Evolutionary conservation across 2,113 vertebrate genomes (phyloP).

Genomic region (Nothobranchius kuhntae): DNA sequence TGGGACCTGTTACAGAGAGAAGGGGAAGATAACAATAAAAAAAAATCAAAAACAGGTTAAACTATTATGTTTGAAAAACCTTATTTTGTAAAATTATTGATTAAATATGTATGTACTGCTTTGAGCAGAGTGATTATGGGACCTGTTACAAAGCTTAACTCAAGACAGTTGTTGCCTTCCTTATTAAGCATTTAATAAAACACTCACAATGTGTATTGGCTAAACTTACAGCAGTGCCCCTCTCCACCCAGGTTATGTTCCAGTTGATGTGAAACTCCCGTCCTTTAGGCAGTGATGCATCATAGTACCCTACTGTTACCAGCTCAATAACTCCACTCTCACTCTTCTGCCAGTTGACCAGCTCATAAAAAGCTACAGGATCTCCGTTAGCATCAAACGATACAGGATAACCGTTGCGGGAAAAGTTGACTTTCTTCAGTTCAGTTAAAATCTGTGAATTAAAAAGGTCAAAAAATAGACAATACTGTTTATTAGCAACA

Average conservation of each 20-base stretch:
- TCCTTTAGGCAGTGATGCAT: slow-evolving; percentile 60
- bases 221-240: slow-evolving; percentile 37
- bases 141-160: neutral
- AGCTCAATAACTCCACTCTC: slow-evolving; percentile 44
- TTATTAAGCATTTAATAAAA: neutral
- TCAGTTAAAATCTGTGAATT: slow-evolving; percentile 57
- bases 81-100: too few species aligned
- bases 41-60: too few species aligned
- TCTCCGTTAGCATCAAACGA: slow-evolving; percentile 75
- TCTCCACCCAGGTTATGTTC: slow-evolving; percentile 62
- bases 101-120: too few species aligned
- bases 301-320: slow-evolving; percentile 66
- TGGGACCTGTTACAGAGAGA: neutral
- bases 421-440: slow-evolving; percentile 63
- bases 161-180: neutral
- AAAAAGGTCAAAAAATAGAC: neutral
- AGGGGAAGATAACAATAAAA: too few species aligned
- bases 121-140: neutral
- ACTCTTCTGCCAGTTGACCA: slow-evolving; percentile 74
- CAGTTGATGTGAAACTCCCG: slow-evolving; percentile 58
- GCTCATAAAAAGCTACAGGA: slow-evolving; percentile 68
- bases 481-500: neutral
- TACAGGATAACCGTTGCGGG: slow-evolving; percentile 61
- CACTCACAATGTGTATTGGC: neutral
- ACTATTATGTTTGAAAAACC: too few species aligned